These are phyloP conservation scores for Saccostrea echinata DNA, from an alignment of 1,140 invertebrate species.

Conservation along the genomic window DNA sequence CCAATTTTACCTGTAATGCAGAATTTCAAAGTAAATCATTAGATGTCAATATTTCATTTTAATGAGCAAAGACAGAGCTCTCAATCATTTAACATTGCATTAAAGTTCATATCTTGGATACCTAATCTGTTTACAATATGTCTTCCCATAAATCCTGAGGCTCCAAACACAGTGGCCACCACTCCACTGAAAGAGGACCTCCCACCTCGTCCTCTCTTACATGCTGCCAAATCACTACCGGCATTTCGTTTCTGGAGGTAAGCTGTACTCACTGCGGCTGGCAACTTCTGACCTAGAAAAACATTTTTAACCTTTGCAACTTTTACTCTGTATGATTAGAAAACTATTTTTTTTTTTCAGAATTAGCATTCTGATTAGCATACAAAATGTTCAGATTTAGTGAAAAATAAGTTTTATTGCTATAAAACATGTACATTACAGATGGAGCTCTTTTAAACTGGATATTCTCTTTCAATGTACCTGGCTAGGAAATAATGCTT, in stretches of 20 bases:
- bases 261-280: neutral
- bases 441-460: no score
- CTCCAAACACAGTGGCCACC: conserved; percentile 98
- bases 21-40: neutral
- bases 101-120: conserved; percentile 79
- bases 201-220: conserved; percentile 93
- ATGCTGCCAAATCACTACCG: conserved; percentile 53
- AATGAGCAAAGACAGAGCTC: no score
- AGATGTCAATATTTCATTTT: neutral
- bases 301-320: no score
- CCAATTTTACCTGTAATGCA: conserved; percentile 81
- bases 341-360: neutral
- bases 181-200: conserved; percentile 97
- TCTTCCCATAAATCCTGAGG: conserved; percentile 91
- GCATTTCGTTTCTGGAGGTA: conserved; percentile 14
- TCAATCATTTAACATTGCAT: no score
- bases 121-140: conserved; percentile 93
- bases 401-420: no score
- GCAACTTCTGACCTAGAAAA: conserved; percentile 17
- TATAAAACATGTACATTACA: no score
- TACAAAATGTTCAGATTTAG: no score
- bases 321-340: neutral
- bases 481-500: no score
- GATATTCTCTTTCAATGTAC: no score
- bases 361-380: no score